phyloP scores from a whole-genome alignment of 2,888 invertebrate species.

The Brachypterus glaber region DNA sequence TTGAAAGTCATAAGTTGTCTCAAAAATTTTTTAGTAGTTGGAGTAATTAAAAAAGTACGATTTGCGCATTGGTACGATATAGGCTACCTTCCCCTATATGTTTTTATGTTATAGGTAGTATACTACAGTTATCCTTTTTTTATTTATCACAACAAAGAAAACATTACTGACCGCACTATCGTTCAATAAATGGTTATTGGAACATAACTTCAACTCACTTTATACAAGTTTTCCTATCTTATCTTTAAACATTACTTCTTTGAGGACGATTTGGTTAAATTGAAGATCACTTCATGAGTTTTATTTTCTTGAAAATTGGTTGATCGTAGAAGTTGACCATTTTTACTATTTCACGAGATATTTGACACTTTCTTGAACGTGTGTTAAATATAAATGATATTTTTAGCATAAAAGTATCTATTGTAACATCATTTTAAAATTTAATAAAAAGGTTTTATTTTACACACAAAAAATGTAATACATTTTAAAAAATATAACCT shows the following conservation, averaged over 20 bases:
- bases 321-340: slow-evolving; percentile 21
- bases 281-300: slow-evolving; percentile 33
- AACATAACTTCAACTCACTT: slow-evolving; percentile 37
- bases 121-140: neutral
- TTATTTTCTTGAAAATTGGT: slow-evolving; percentile 27
- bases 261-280: slow-evolving; percentile 44
- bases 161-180: slow-evolving; percentile 35
- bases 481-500: too few species aligned
- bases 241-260: slow-evolving; percentile 43
- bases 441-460: too few species aligned
- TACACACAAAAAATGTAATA: too few species aligned
- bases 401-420: too few species aligned
- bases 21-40: too few species aligned
- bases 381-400: too few species aligned
- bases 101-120: too few species aligned
- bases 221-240: slow-evolving; percentile 48
- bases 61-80: too few species aligned
- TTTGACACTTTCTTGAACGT: slow-evolving; percentile 10
- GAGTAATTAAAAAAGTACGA: too few species aligned
- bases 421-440: too few species aligned
- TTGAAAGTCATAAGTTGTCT: too few species aligned
- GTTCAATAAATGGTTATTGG: slow-evolving; percentile 36
- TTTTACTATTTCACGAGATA: slow-evolving; percentile 21
- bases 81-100: too few species aligned
- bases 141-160: slow-evolving; percentile 6